Base-by-base conservation (phyloP, 2,113 vertebrate species). In the Sebastes fasciatus region DNA sequence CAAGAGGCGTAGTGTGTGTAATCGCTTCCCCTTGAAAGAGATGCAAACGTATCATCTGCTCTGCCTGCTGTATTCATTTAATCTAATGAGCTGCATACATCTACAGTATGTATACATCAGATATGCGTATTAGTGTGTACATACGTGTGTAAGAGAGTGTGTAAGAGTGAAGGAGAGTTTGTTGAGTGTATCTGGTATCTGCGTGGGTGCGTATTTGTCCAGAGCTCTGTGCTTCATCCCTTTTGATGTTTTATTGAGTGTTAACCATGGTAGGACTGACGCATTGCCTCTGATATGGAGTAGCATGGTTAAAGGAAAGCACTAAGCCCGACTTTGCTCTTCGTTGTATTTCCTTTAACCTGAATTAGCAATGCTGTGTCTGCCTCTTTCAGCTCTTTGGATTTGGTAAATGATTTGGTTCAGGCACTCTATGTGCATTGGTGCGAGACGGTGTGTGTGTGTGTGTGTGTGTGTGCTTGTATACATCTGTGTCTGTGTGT, bases 161-260 rank as follows among this genome's bases (percentile, higher is more conserved):
- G 19, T 21, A 8, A 55, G 75, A 83, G 57, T 64, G 49, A 74
- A 74, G 81, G 61, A 51, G 23, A 61, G 61, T 86, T 83, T 83
- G 34, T 43, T 81, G 77, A 71, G 72, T 85, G 80, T 77, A 86
- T 87, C 55, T 82, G 81, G 66, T 83, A 55, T 83, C 71, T 91
- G 88, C 17, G 91, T 89, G 89, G 82, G 88, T 84, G 93, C 85
- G 83, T 88, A 60, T 91, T 88, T 87, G 90, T 92, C 80, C 88
- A 84, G 87, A 85, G 93, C 83, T 82, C 69, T 76, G 80, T 85
- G 85, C 86, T 86, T 88, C 83, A 84, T 85, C 83, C 86, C 86
- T 85, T 94, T 94, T 95, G 91, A 94, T 93, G 94, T 92, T 94
- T 94, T 91, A 93, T 94, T 92, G 89, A 95, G 82, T 82, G 85